Conservation (phyloP, 2,797 vertebrate species). For the Thaleichthys pacificus region DNA sequence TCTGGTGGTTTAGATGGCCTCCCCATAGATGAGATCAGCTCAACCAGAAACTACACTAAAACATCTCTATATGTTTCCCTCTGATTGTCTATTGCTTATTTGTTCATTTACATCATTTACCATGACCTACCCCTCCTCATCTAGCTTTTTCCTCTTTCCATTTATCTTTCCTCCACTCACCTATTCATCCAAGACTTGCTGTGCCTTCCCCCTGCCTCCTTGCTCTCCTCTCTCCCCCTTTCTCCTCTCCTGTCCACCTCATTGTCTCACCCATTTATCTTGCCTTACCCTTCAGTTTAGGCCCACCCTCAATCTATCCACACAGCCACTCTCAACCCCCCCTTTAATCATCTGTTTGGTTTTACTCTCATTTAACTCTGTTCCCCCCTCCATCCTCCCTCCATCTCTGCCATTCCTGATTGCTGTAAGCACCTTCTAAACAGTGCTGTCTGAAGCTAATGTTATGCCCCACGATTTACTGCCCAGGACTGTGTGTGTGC, state of each 20-base stretch:
- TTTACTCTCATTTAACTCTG: conserved; percentile 63
- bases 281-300: not conserved
- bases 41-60: not conserved
- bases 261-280: not conserved
- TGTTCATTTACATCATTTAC: not conserved
- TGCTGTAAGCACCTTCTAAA: conserved; percentile 65
- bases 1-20: not conserved
- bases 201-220: no score
- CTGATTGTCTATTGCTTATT: no score
- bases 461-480: conserved; percentile 69
- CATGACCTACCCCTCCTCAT: not conserved
- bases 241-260: no score
- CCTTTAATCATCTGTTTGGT: conserved; percentile 34
- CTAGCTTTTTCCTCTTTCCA: not conserved
- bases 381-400: conserved; percentile 60
- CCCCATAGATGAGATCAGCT: not conserved
- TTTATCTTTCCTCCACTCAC: not conserved
- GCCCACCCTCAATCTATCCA: not conserved
- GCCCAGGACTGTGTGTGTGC: conserved; percentile 24
- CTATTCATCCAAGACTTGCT: no score
- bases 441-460: conserved; percentile 61
- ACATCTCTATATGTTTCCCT: not conserved
- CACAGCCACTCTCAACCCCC: conserved; percentile 43
- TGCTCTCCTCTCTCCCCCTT: not conserved
- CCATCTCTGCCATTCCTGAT: conserved; percentile 64